These are phyloP conservation scores for Gastracanthus pulcherrimus DNA, from an alignment of 2,888 invertebrate genomes.

Conservation along the genomic window DNA sequence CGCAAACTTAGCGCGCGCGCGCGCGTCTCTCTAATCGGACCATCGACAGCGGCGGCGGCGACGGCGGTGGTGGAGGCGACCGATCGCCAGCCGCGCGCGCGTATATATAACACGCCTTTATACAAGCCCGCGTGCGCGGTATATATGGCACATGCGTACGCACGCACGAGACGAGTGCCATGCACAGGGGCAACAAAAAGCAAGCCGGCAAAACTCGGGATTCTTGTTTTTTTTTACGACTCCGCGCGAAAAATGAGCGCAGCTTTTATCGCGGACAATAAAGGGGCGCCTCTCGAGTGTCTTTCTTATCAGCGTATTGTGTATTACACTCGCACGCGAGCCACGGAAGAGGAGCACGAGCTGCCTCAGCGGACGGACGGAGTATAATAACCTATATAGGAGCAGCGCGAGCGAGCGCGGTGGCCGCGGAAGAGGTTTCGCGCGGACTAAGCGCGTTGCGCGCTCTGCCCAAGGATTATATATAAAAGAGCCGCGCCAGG, in stretches of 20 bases:
- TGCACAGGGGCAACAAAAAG: too few relatives aligned
- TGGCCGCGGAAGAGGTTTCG: constrained; percentile 34
- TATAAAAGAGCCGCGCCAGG: constrained; percentile 23
- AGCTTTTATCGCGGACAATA: background rate
- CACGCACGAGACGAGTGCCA: background rate
- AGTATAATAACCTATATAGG: too few relatives aligned
- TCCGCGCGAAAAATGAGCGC: background rate
- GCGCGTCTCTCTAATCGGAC: background rate
- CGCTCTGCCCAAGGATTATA: constrained; percentile 22
- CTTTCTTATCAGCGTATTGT: background rate
- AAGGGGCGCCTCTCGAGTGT: background rate
- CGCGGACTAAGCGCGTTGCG: constrained; percentile 29
- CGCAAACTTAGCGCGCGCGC: background rate
- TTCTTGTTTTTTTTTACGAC: background rate
- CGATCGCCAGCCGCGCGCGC: background rate
- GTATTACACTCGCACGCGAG: too few relatives aligned
- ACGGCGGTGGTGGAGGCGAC: background rate
- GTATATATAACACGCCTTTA: too few relatives aligned
- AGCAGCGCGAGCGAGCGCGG: too few relatives aligned
- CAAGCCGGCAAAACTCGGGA: background rate
- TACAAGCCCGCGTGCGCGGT: too few relatives aligned
- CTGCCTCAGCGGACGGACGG: too few relatives aligned
- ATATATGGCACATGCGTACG: too few relatives aligned
- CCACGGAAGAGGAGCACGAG: too few relatives aligned
- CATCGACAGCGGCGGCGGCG: background rate